Evolutionary conservation across 1,140 invertebrate species (phyloP).

Genomic region (Trialeurodes vaporariorum): DNA sequence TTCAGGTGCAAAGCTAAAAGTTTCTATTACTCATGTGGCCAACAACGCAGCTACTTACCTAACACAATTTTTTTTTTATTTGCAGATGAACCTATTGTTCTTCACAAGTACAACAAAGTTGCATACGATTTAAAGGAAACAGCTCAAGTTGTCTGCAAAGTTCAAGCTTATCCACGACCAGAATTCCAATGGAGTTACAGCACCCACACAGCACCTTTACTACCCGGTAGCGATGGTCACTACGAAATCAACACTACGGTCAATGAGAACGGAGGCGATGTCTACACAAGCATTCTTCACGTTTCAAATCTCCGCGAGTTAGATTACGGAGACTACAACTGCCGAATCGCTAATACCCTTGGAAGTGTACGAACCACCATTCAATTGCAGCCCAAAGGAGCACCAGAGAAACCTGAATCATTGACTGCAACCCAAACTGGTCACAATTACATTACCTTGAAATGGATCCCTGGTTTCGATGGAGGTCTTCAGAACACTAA

Average conservation of each 20-base stretch:
- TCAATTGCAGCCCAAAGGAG: conserved; percentile 65
- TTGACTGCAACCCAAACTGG: conserved; percentile 55
- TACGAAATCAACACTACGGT: conserved; percentile 71
- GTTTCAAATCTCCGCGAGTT: conserved; percentile 61
- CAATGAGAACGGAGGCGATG: conserved; percentile 60
- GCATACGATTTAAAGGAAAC: conserved; percentile 73
- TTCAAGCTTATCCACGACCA: conserved; percentile 82
- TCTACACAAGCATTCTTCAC: conserved; percentile 62
- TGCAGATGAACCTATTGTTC: conserved; percentile 67
- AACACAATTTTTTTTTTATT: conserved; percentile 26
- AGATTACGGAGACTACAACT: conserved; percentile 84
- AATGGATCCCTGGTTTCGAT: conserved; percentile 80
- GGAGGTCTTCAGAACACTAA: conserved; percentile 74
- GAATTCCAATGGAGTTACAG: conserved; percentile 84
- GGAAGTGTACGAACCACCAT: conserved; percentile 66
- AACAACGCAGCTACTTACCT: too few relatives aligned
- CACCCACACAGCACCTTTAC: conserved; percentile 52
- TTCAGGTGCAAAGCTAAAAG: too few relatives aligned
- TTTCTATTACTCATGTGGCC: too few relatives aligned
- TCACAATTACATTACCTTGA: conserved; percentile 59
- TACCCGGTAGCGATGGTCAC: conserved; percentile 64
- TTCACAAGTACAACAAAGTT: conserved; percentile 76
- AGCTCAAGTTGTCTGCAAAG: conserved; percentile 73
- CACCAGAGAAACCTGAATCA: conserved; percentile 66
- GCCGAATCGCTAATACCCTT: conserved; percentile 60